phyloP scores from a whole-genome alignment of 2,797 vertebrate genomes.

The Platyrinchus mystaceus region DNA sequence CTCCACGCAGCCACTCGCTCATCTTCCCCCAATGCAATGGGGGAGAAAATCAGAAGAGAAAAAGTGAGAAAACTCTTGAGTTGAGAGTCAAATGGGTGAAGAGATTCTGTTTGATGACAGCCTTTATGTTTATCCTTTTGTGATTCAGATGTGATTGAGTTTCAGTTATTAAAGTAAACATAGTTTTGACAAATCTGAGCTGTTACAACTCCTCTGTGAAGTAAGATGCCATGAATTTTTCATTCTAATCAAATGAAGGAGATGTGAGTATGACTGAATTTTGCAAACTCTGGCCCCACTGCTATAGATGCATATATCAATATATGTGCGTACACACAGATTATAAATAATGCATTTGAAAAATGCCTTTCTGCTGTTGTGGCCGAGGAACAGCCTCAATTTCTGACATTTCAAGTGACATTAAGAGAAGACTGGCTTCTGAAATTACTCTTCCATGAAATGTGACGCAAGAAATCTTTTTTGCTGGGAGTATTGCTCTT shows the following conservation, averaged over 20 bases:
- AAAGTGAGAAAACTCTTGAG: background rate
- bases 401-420: background rate
- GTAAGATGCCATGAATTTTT: background rate
- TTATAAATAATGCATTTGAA: background rate
- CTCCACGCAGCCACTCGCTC: accelerated
- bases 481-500: background rate
- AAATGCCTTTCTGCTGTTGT: background rate
- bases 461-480: background rate
- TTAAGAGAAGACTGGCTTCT: background rate
- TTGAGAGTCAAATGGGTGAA: background rate
- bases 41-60: background rate
- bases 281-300: background rate
- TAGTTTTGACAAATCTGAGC: background rate
- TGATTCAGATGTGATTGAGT: background rate
- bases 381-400: background rate
- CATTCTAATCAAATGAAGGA: background rate
- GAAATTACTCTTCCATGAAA: background rate
- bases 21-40: background rate
- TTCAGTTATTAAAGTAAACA: background rate
- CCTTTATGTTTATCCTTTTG: background rate
- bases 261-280: background rate
- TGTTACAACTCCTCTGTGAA: background rate
- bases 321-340: background rate
- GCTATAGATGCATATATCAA: background rate
- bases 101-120: background rate